Evolutionary conservation across 2,888 invertebrate genomes (phyloP).

Genomic region (Prosapia bicincta): DNA sequence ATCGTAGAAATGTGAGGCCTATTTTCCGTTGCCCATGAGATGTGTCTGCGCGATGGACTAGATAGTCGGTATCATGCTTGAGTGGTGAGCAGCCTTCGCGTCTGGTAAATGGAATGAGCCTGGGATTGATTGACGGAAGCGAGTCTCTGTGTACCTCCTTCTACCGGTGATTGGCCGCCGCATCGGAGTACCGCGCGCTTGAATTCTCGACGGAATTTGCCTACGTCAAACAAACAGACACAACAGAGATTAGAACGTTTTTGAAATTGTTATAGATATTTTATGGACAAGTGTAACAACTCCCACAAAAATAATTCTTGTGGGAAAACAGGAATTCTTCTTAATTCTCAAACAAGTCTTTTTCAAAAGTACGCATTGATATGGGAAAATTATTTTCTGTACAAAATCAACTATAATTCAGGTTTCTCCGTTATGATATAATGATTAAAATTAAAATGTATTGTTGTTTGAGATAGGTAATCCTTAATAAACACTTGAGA

Average conservation of each 20-base stretch:
- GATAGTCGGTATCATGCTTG: neutral
- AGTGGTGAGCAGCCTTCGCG: neutral
- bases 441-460: no score
- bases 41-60: neutral
- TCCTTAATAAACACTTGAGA: no score
- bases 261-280: no score
- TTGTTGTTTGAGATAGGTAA: no score
- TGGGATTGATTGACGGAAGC: conserved; percentile 15
- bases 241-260: conserved; percentile 48
- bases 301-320: no score
- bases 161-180: conserved; percentile 23
- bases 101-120: conserved; percentile 3
- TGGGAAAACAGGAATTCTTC: no score
- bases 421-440: no score
- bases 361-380: no score
- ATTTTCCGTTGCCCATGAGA: conserved; percentile 2
- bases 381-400: no score
- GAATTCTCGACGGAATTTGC: conserved; percentile 51
- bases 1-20: neutral
- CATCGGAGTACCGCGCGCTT: conserved; percentile 46
- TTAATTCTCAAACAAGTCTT: no score
- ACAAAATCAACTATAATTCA: no score
- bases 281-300: no score
- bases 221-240: conserved; percentile 57
- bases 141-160: conserved; percentile 19